phyloP scores from a whole-genome alignment of 1,140 invertebrate genomes.

The Aphidius ervi region DNA sequence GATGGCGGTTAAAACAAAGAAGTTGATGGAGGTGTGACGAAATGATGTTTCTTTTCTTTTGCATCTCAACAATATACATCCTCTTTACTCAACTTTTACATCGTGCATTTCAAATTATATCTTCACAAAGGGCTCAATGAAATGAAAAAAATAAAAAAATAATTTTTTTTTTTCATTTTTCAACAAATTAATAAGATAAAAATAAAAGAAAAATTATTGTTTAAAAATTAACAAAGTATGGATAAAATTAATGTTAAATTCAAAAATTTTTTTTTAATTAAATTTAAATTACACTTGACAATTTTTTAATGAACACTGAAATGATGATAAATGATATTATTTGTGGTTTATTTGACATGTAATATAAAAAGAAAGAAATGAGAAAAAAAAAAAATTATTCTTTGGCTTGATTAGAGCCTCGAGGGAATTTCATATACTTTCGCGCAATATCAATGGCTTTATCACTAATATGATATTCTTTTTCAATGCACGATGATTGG shows the following conservation, averaged over 20 bases:
- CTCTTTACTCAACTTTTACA: background rate
- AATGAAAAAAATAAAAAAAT: conserved; percentile 21
- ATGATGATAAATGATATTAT: conserved; percentile 13
- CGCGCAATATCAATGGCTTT: conserved; percentile 47
- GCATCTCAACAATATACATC: background rate
- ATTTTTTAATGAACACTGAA: background rate
- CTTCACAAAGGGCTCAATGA: conserved; percentile 16
- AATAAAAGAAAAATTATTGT: background rate
- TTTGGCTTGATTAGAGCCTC: conserved; percentile 51
- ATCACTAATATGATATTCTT: conserved; percentile 48
- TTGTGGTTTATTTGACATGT: conserved; percentile 16
- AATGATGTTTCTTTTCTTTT: conserved; percentile 25
- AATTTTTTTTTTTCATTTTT: conserved; percentile 7
- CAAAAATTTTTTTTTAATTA: background rate
- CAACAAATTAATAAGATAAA: background rate
- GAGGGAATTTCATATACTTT: conserved; percentile 36
- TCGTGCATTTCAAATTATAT: conserved; percentile 10
- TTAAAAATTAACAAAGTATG: conserved; percentile 6
- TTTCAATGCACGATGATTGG: conserved; percentile 47
- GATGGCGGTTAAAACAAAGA: conserved; percentile 49
- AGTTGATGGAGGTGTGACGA: conserved; percentile 45
- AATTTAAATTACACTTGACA: conserved; percentile 3
- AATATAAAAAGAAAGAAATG: conserved; percentile 1
- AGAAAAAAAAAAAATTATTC: conserved; percentile 42
- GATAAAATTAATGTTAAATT: conserved; percentile 3